Evolutionary conservation across 2,888 invertebrate genomes (phyloP).

Genomic region (Sphinx pinastri): DNA sequence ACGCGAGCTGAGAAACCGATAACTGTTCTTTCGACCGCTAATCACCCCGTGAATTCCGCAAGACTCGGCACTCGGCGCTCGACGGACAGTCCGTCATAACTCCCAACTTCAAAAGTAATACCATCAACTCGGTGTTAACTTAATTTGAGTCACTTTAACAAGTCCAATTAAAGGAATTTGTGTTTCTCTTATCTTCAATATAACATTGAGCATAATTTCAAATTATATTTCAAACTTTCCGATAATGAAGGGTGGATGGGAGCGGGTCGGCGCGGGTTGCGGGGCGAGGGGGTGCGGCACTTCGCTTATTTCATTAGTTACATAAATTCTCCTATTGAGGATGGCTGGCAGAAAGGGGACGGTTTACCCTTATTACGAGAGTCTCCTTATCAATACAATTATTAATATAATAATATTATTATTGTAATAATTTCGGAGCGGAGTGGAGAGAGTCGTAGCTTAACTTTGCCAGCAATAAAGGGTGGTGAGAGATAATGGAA

Average conservation of each 20-base stretch:
- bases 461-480: conserved; percentile 82
- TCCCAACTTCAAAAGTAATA: conserved; percentile 82
- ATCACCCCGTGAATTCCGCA: conserved; percentile 68
- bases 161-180: conserved; percentile 85
- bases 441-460: conserved; percentile 77
- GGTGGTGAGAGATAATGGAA: conserved; percentile 83
- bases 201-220: conserved; percentile 85
- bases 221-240: conserved; percentile 85
- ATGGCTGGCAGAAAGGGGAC: conserved; percentile 83
- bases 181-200: conserved; percentile 85
- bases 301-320: conserved; percentile 85
- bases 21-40: conserved; percentile 72
- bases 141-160: conserved; percentile 85
- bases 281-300: conserved; percentile 65
- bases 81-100: conserved; percentile 81
- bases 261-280: conserved; percentile 62
- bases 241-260: conserved; percentile 82
- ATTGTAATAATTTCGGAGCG: conserved; percentile 82
- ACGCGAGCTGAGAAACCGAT: conserved; percentile 61
- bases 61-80: conserved; percentile 39
- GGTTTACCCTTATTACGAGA: conserved; percentile 84
- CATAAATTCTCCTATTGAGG: conserved; percentile 84
- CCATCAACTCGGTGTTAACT: conserved; percentile 84
- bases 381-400: conserved; percentile 85
- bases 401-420: conserved; percentile 85